Percentiles rank a stretch among this genome's conserved stretches.
phyloP scores from a whole-genome alignment of 2,113 vertebrate genomes.

The Prionailurus viverrinus region DNA sequence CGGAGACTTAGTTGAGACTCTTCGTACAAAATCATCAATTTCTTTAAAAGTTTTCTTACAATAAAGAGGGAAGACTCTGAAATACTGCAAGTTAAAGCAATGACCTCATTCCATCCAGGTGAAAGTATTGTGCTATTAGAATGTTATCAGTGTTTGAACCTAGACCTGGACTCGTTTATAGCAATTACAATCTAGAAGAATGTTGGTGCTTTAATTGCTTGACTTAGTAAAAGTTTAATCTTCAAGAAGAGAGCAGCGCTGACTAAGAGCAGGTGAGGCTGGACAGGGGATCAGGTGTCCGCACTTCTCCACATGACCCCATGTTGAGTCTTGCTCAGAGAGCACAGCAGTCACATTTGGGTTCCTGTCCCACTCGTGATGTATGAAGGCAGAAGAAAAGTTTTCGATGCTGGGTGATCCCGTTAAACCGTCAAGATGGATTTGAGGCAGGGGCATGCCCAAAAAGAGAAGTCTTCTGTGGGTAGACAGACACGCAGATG shows the following conservation, averaged over 20 bases:
- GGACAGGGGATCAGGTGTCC: neutral
- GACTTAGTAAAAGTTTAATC: neutral
- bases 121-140: neutral
- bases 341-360: neutral
- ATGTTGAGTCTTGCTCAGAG: neutral
- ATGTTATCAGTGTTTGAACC: neutral
- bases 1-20: neutral
- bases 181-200: neutral
- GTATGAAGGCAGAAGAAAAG: conserved; percentile 7
- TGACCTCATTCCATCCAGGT: neutral
- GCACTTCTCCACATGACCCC: neutral
- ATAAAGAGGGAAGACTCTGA: neutral
- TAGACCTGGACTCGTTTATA: neutral
- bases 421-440: neutral
- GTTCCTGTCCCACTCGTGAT: neutral
- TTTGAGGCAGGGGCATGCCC: neutral
- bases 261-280: neutral
- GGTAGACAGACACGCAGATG: neutral
- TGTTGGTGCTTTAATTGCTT: conserved; percentile 5
- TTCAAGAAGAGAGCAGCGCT: neutral
- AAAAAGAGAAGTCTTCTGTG: neutral
- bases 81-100: neutral
- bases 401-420: neutral
- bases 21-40: neutral
- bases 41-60: conserved; percentile 20